Conservation (phyloP, 2,888 invertebrate genomes). For the Catocala nupta region DNA sequence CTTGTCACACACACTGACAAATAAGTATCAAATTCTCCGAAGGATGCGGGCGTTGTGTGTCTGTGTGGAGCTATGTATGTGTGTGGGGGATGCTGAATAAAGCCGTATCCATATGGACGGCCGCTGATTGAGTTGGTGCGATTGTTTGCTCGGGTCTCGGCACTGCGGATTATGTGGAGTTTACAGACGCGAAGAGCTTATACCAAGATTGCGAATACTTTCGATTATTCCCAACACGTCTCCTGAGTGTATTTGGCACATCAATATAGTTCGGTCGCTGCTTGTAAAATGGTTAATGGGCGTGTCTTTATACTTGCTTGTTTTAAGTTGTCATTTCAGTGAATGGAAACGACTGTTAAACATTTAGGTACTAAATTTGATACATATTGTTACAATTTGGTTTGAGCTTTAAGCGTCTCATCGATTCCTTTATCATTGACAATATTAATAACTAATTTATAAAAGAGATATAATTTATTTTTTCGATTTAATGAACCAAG, state of each 20-base stretch:
- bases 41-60: slow-evolving; percentile 53
- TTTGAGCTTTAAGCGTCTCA: too few relatives aligned
- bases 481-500: too few relatives aligned
- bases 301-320: slow-evolving; percentile 6
- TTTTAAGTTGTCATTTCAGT: slow-evolving; percentile 6
- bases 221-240: slow-evolving; percentile 42
- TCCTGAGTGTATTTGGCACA: slow-evolving; percentile 16
- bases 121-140: slow-evolving; percentile 57
- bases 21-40: slow-evolving; percentile 67
- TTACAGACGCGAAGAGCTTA: slow-evolving; percentile 43
- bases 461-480: too few relatives aligned
- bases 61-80: slow-evolving; percentile 51
- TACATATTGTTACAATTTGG: too few relatives aligned
- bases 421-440: too few relatives aligned
- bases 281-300: slow-evolving; percentile 11
- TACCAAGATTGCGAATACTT: slow-evolving; percentile 49
- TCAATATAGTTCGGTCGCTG: slow-evolving; percentile 13
- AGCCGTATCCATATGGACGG: slow-evolving; percentile 62
- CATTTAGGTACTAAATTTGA: too few relatives aligned
- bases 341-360: too few relatives aligned
- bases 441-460: too few relatives aligned
- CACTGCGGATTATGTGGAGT: slow-evolving; percentile 37
- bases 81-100: slow-evolving; percentile 78
- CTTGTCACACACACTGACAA: slow-evolving; percentile 52
- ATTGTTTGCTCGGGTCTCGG: slow-evolving; percentile 49